phyloP scores from a whole-genome alignment of 2,113 vertebrate genomes.

The Chiloscyllium plagiosum region DNA sequence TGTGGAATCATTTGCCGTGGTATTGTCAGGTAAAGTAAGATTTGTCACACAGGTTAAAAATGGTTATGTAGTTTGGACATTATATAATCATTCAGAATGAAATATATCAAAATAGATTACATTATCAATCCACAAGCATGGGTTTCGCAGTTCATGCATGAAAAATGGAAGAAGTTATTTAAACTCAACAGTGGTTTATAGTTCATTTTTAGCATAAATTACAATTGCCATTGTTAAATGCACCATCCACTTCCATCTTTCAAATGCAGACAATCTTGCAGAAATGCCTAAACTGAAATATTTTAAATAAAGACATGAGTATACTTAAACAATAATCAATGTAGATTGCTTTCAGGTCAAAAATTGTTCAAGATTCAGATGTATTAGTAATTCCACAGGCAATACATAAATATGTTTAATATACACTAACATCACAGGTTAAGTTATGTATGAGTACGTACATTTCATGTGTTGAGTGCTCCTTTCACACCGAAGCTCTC shows the following conservation, averaged over 20 bases:
- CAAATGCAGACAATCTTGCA: background rate
- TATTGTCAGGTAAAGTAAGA: background rate
- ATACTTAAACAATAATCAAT: background rate
- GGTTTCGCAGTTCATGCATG: background rate
- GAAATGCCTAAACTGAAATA: background rate
- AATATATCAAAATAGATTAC: background rate
- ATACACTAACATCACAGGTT: background rate
- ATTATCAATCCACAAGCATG: background rate
- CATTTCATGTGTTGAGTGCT: background rate
- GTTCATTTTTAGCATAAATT: background rate
- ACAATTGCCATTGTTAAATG: background rate
- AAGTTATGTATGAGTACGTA: background rate
- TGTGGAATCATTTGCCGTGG: background rate
- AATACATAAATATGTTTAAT: background rate
- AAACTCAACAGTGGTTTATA: background rate
- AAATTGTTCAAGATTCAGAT: background rate
- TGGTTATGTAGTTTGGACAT: background rate
- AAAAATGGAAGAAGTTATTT: background rate
- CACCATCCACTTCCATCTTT: background rate
- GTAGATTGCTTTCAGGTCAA: background rate
- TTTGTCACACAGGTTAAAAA: background rate
- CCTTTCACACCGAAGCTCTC: background rate
- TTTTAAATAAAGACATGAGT: background rate
- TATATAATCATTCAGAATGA: background rate
- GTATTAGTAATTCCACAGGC: background rate